phyloP scores from a whole-genome alignment of 2,797 vertebrate species.

The Onychomys torridus region DNA sequence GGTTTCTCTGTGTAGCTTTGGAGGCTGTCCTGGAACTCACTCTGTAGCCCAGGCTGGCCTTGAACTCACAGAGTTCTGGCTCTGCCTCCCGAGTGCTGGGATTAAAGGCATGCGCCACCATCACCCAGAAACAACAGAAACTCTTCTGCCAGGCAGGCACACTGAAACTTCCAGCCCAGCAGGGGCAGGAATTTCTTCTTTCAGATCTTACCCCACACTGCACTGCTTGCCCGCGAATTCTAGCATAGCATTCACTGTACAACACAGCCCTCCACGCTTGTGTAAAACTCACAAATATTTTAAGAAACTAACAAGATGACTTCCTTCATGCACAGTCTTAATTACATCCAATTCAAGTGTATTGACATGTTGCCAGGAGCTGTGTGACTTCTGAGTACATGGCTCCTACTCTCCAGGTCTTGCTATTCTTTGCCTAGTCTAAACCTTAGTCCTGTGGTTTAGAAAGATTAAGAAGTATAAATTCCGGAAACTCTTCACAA shows the following conservation, averaged over 20 bases:
- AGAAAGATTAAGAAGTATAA: constrained; percentile 16
- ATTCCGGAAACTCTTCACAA: neutral
- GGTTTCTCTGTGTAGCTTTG: too few species aligned
- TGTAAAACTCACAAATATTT: neutral
- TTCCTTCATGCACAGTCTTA: neutral
- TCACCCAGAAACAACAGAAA: neutral
- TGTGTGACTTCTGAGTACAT: neutral
- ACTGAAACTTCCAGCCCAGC: neutral
- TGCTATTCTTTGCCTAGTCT: neutral
- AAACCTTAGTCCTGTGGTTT: neutral
- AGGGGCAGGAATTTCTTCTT: neutral
- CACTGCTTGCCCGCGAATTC: neutral
- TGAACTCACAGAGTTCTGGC: too few species aligned
- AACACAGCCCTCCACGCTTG: too few species aligned
- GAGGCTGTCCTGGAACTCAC: too few species aligned
- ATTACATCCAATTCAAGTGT: neutral
- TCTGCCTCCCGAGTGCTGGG: too few species aligned
- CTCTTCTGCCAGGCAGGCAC: too few species aligned
- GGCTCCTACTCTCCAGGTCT: neutral
- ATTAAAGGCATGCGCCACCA: too few species aligned
- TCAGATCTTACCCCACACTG: neutral
- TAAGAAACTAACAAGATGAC: neutral
- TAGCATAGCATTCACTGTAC: neutral
- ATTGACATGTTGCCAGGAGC: neutral
- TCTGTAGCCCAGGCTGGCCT: too few species aligned